These are phyloP conservation scores for Oxytorus armatus DNA, from an alignment of 2,888 invertebrate species.

Conservation along the genomic window DNA sequence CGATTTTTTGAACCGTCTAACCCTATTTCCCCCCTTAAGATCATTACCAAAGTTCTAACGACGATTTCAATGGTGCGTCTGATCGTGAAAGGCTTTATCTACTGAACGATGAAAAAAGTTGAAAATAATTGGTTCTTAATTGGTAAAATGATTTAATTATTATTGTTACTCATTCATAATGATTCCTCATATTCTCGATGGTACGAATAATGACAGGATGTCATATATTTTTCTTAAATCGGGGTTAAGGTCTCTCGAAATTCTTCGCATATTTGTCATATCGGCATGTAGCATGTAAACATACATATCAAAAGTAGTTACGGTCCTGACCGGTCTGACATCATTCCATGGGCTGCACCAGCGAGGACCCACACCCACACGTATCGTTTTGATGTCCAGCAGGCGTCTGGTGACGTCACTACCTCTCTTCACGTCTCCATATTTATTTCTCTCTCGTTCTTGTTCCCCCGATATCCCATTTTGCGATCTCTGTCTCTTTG, in stretches of 20 bases:
- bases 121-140: background rate
- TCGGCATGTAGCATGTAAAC: background rate
- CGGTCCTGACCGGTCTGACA: conserved; percentile 71
- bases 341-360: conserved; percentile 66
- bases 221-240: background rate
- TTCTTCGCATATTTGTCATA: background rate
- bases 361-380: conserved; percentile 69
- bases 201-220: background rate
- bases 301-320: conserved; percentile 62
- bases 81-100: background rate
- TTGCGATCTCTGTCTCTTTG: conserved; percentile 37
- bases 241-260: background rate
- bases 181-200: background rate
- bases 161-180: background rate
- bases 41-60: no score
- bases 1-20: no score
- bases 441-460: conserved; percentile 53
- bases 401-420: conserved; percentile 69
- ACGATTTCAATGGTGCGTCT: background rate
- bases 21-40: no score
- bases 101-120: background rate
- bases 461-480: conserved; percentile 33
- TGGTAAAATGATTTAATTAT: background rate
- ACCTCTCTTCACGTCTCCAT: conserved; percentile 44
- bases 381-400: conserved; percentile 59